A percentile compares a stretch with the other conserved stretches of the same genome.
Conservation (phyloP, 2,797 vertebrate genomes). For the Pseudochromis fuscus region DNA sequence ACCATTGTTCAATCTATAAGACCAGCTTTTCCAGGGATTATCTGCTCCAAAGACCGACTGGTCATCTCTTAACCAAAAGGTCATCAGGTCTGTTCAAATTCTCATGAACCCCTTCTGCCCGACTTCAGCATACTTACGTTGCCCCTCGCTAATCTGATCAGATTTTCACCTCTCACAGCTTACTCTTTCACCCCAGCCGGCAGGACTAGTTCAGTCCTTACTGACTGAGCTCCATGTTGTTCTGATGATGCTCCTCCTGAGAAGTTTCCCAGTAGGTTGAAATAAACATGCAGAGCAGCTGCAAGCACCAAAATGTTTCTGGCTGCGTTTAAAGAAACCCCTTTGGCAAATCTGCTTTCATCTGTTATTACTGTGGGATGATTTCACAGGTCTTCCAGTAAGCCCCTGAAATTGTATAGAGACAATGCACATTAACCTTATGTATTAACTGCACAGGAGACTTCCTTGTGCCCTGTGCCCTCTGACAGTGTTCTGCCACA, state of each 20-base stretch:
- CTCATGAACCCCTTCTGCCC: slow-evolving; percentile 44
- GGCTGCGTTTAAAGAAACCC: slow-evolving; percentile 55
- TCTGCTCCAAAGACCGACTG: slow-evolving; percentile 63
- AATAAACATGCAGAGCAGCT: slow-evolving; percentile 53
- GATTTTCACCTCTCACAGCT: slow-evolving; percentile 33
- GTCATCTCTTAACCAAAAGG: slow-evolving; percentile 66
- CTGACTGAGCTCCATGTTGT: slow-evolving; percentile 21
- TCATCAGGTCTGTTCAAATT: slow-evolving; percentile 61
- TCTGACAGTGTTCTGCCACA: slow-evolving; percentile 27
- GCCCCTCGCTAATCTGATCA: slow-evolving; percentile 53
- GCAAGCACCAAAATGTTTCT: slow-evolving; percentile 46
- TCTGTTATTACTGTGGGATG: slow-evolving; percentile 33
- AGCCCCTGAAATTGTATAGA: slow-evolving; percentile 44
- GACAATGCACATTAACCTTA: slow-evolving; percentile 43
- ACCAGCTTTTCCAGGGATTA: slow-evolving; percentile 75
- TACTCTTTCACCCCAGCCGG: slow-evolving; percentile 20
- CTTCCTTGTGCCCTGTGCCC: slow-evolving; percentile 18
- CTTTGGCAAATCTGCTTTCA: slow-evolving; percentile 46
- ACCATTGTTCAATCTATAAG: slow-evolving; percentile 54
- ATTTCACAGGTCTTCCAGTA: slow-evolving; percentile 53
- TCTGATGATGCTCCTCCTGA: slow-evolving; percentile 26
- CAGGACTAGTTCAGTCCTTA: slow-evolving; percentile 32
- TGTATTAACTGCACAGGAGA: slow-evolving; percentile 34
- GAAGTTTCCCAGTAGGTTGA: slow-evolving; percentile 48
- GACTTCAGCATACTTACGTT: slow-evolving; percentile 22